Base-by-base conservation (phyloP, 2,888 invertebrate species). In the Chloroclystis v-ata region DNA sequence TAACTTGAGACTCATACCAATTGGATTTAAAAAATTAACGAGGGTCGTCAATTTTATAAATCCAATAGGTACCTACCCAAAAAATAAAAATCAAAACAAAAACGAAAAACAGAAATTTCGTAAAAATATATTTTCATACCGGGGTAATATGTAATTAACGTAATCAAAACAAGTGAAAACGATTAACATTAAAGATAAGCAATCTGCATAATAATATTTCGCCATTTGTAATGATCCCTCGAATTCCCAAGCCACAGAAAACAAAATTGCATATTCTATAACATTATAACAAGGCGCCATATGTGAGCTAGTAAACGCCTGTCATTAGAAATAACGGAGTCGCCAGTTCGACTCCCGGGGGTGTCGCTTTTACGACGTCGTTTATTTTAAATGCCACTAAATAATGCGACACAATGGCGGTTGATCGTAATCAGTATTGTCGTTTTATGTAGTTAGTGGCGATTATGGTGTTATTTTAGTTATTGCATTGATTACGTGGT, bases 311-410 rank as follows among this genome's bases (percentile, higher is more conserved):
- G 77, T 79, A 77, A 79, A 74, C 74, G 76, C 75, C 71, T 62
- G 72, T 72, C 75, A 78, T 78, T 79, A 73, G 59, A 62, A 62
- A 61, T 66, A 65, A 65, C 67, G 13, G 61, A 60, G 56, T 33
- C 50, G 53, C 56, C 60, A 62, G 62, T 60, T 55, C 54, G 59
- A 59, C 52, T 53, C 82, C 76, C 82, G 1, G 50, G 70, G 79
- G 82, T 63, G 67, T 64, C 60, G 65, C 61, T 62, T 76, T 78
- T 75, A 79, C 76, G 67, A 66, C 56, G 67, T 77, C 80, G 70
- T 82, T 82, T 78, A 78, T 81, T 78, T 73, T 80, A 80, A 76
- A 82, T 73, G 78, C 63, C 70, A 67, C 69, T 70, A 65, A 71
- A 73, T 74, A 72, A 72, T 72, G 60, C 49, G 46, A 55, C 52